Base-by-base conservation (phyloP, 2,888 invertebrate genomes). In the Scaptomyza cyrtandrae region DNA sequence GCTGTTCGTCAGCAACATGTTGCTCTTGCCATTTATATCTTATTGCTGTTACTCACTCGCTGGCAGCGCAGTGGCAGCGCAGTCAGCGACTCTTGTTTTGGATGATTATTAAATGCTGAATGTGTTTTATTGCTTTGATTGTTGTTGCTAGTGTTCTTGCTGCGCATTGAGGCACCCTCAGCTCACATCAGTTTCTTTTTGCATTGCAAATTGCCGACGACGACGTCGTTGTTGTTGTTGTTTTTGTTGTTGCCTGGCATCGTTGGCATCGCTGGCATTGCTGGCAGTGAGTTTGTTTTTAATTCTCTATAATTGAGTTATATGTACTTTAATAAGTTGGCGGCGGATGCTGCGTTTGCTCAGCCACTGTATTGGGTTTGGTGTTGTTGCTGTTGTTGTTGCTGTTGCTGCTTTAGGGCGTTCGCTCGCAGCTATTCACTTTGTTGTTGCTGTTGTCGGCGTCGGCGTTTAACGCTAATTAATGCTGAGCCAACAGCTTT, bases 271-370 rank as follows among this genome's bases (percentile, higher is more conserved):
- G 79, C 16, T 71, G 63, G 54, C 63, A 53, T 44, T 46, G 65
- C 59, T 72, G 48, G 48, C 57, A 46, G 53, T 64, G 89, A 83
- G 89, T 88, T 80, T 88, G 89, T 88, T 83, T 86, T 89, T 88
- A 88, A 88, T 89, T 86, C 85, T 88, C 84, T 68, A 73, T 85
- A 85, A 85, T 85, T 85, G 88, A 85, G 89, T 85, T 85, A 85
- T 89, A 83, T 89, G 87, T 83, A 89, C 88, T 86, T 86, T 85
- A 88, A 86, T 86, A 89, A 83, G 72, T 75, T 80, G 87, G 71
- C 80, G 72, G 80, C 80, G 87, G 88, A 74, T 76, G 88, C 80
- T 86, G 88, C 70, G 59, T 63, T 41, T 71, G 57, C 45, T 59
- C 53, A 45, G 66, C 16, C 35, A 52, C 45, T 55, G 77, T 39